A percentile compares a stretch with the other conserved stretches of the same genome.
Evolutionary conservation across 2,113 vertebrate genomes (phyloP).

Genomic region (Thalassarche chlororhynchos): DNA sequence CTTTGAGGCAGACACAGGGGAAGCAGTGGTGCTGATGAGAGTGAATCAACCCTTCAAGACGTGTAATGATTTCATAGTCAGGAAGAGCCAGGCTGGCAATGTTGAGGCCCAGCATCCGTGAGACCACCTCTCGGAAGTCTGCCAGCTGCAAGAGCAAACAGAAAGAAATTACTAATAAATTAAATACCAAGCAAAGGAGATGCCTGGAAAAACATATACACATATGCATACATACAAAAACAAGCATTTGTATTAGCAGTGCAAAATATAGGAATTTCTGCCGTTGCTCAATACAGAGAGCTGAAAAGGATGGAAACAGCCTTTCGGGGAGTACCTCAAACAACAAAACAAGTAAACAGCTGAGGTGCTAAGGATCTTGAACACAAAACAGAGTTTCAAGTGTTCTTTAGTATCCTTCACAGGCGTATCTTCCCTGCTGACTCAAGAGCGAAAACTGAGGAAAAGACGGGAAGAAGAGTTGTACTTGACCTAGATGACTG

Average conservation of each 20-base stretch:
- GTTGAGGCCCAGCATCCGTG: constrained; percentile 81
- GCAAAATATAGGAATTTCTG: background rate
- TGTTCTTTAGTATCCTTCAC: background rate
- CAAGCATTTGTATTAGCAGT: background rate
- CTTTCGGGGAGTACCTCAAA: background rate
- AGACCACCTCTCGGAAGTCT: constrained; percentile 85
- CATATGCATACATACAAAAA: background rate
- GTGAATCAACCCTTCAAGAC: constrained; percentile 82
- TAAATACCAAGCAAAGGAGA: background rate
- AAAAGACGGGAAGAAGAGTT: background rate
- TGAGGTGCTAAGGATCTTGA: background rate
- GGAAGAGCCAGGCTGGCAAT: constrained; percentile 70
- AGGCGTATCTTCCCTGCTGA: background rate
- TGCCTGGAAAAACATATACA: background rate
- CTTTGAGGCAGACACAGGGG: constrained; percentile 71
- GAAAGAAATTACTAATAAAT: background rate
- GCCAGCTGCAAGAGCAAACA: constrained; percentile 75
- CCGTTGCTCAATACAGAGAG: background rate
- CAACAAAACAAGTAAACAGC: background rate
- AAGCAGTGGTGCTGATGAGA: constrained; percentile 70
- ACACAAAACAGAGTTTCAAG: background rate
- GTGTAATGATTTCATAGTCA: constrained; percentile 86
- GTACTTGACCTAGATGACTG: background rate
- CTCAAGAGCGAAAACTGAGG: background rate
- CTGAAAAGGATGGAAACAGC: background rate